Conservation (phyloP, 2,797 vertebrate genomes). For the Smutsia gigantea region DNA sequence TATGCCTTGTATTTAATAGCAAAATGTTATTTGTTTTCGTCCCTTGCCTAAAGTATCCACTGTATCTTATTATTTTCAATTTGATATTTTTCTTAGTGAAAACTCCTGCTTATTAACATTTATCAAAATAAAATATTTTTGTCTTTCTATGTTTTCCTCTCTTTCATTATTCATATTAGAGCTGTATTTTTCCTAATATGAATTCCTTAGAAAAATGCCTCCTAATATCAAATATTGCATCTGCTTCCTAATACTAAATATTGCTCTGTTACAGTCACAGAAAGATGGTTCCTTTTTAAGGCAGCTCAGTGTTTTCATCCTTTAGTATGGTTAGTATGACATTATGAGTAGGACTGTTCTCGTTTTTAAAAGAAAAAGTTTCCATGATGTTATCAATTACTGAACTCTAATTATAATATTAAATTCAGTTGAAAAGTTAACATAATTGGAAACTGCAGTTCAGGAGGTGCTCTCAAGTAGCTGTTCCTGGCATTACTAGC, state of each 20-base stretch:
- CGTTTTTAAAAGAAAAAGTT: neutral
- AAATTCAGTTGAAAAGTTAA: neutral
- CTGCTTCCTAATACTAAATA: neutral
- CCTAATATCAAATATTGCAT: neutral
- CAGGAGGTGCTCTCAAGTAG: neutral
- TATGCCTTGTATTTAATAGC: neutral
- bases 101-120: neutral
- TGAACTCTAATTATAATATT: neutral
- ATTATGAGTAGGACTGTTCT: neutral
- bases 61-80: conserved; percentile 31
- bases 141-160: neutral
- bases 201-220: neutral
- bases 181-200: neutral
- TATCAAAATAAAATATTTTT: neutral
- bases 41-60: neutral
- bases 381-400: neutral
- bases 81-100: conserved; percentile 1
- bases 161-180: neutral
- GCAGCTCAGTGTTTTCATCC: neutral
- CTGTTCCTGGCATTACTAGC: neutral
- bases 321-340: neutral
- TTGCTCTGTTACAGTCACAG: neutral
- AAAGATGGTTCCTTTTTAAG: neutral
- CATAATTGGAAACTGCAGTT: neutral
- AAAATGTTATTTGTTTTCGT: neutral